Base-by-base conservation (phyloP, 2,113 vertebrate species). In the Myrmecobius fasciatus region DNA sequence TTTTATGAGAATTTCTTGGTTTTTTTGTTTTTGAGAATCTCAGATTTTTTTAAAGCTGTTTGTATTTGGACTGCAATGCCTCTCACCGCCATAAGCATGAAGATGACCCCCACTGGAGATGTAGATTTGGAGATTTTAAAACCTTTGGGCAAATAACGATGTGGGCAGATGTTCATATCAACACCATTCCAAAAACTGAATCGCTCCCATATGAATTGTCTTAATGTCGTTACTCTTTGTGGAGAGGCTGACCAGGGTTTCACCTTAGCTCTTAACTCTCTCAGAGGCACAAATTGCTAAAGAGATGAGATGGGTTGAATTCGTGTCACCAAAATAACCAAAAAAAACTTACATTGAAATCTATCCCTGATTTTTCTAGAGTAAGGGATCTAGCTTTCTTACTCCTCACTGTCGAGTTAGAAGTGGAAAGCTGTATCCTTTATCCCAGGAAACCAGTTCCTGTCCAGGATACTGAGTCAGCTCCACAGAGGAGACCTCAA, bases 1-100 rank as follows among this genome's bases (percentile, higher is more conserved):
- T 96, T 96, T 97, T 96, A 92, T 94, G 95, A 96, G 96, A 96
- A 96, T 91, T 98, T 51, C 28, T 14, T 96, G 49, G 47, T 91
- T 95, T 75, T 53, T 49, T 95, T 95, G 47, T 95, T 96, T 60
- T 91, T 93, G n/a, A n/a, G n/a, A n/a, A n/a, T n/a, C n/a, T 94
- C n/a, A 94, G 48, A 20, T 26, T 25, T 89, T 89, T 75, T 83
- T 36, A 93, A 49, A 92, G 49, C 56, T 92, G 25, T 60, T 89
- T 93, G 67, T 48, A 47, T 31, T 36, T 89, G 90, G 96, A 43
- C 17, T 83, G n/a, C n/a, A 1, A 3, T 43, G 5, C 8, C 17
- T 43, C n/a, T 75, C 14, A 8, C 31, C 43, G 31, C 1, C 36
- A 83, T 83, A 83, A 43, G 1, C 6, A 8, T 22, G n/a, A 20